These are phyloP conservation scores for Pipistrellus kuhlii DNA, from an alignment of 2,797 vertebrate species.

Conservation along the genomic window DNA sequence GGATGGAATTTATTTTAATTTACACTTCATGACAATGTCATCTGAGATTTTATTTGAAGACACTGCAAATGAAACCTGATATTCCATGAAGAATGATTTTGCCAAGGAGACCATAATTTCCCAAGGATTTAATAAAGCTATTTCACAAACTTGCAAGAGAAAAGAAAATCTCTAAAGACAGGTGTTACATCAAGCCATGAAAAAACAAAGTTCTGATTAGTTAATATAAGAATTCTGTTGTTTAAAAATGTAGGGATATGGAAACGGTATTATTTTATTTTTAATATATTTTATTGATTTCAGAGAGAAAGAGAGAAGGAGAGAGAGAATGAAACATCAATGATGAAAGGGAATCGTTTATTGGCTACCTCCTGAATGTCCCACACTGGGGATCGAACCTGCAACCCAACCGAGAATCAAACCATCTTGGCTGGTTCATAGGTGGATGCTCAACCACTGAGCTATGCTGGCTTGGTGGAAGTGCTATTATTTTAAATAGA, in stretches of 20 bases:
- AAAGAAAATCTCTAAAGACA: conserved; percentile 51
- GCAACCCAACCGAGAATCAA: too few relatives aligned
- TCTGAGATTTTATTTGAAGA: conserved; percentile 60
- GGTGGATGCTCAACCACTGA: too few relatives aligned
- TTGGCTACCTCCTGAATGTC: too few relatives aligned
- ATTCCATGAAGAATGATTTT: conserved; percentile 61
- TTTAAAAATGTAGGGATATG: background rate
- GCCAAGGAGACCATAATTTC: conserved; percentile 32
- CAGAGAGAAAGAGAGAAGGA: too few relatives aligned
- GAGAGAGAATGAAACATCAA: too few relatives aligned
- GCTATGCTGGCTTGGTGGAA: background rate
- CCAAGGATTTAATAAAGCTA: conserved; percentile 62
- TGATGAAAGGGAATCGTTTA: too few relatives aligned
- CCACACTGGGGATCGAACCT: too few relatives aligned
- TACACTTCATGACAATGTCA: conserved; percentile 66
- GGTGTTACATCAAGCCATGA: background rate
- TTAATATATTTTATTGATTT: too few relatives aligned
- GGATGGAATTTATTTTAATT: conserved; percentile 64
- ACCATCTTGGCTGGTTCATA: too few relatives aligned
- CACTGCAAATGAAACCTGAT: conserved; percentile 49
- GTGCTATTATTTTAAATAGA: conserved; percentile 38
- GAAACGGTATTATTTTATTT: conserved; percentile 43
- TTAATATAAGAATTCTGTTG: background rate
- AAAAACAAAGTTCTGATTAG: conserved; percentile 41
- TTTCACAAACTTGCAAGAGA: conserved; percentile 46